phyloP scores from a whole-genome alignment of 2,797 vertebrate genomes.

The Galagoides demidoff region DNA sequence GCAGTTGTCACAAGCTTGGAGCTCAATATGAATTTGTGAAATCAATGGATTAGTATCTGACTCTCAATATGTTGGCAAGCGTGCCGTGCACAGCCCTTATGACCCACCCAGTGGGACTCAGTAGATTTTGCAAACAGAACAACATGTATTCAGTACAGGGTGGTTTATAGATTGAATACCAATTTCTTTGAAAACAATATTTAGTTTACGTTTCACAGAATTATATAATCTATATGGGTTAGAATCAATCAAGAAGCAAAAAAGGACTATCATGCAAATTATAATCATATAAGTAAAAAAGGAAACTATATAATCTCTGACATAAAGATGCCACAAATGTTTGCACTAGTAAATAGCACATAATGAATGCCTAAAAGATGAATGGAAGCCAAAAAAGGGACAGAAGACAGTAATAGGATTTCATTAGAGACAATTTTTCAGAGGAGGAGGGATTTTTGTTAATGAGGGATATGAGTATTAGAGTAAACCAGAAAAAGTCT shows the following conservation, averaged over 20 bases:
- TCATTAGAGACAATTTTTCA: neutral
- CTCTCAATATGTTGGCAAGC: neutral
- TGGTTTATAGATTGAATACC: neutral
- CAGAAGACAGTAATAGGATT: neutral
- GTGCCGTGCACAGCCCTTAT: neutral
- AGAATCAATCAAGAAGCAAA: neutral
- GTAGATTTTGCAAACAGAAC: conserved; percentile 9
- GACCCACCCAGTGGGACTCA: neutral
- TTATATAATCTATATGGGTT: neutral
- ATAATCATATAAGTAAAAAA: neutral
- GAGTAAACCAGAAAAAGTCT: neutral
- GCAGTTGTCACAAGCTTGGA: neutral
- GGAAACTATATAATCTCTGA: neutral
- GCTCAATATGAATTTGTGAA: conserved; percentile 1
- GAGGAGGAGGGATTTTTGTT: neutral
- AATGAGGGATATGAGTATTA: neutral
- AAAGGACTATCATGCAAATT: neutral
- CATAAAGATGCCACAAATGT: neutral
- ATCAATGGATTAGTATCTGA: conserved; percentile 49
- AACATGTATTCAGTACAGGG: neutral
- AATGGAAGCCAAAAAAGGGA: neutral
- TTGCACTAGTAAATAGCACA: neutral
- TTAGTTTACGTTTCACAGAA: conserved; percentile 10
- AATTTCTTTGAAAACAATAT: conserved; percentile 33
- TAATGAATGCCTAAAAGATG: neutral